Evolutionary conservation across 2,113 vertebrate species (phyloP).

Genomic region (Lichenostomus cassidix): DNA sequence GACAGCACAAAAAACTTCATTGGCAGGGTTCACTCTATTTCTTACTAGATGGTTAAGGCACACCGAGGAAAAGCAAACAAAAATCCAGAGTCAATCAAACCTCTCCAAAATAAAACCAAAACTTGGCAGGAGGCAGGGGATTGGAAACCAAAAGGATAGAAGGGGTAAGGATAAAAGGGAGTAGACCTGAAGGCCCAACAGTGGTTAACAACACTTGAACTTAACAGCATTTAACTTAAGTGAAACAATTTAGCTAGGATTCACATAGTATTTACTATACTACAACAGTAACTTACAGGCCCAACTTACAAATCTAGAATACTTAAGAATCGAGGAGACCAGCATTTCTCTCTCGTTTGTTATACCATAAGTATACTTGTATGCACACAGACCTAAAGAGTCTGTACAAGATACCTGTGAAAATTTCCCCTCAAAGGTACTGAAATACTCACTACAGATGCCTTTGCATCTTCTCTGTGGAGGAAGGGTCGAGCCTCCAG

Average conservation of each 20-base stretch:
- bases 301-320: background rate
- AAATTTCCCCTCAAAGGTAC: background rate
- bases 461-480: background rate
- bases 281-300: background rate
- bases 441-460: background rate
- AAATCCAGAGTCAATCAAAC: background rate
- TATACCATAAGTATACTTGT: background rate
- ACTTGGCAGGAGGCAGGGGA: accelerated
- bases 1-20: background rate
- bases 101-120: background rate
- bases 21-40: background rate
- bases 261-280: background rate
- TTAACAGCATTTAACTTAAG: background rate
- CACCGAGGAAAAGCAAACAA: background rate
- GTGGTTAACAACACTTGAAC: background rate
- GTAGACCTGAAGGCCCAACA: background rate
- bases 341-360: background rate
- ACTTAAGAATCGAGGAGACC: background rate
- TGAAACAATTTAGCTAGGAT: background rate
- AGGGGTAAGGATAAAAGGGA: background rate
- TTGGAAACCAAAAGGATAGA: no score
- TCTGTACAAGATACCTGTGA: background rate
- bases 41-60: background rate
- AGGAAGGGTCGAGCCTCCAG: background rate
- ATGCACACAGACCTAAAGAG: background rate